Percentiles rank a stretch among this genome's conserved stretches.
Conservation (phyloP, 2,888 invertebrate genomes). For the Lissonota sp. region DNA sequence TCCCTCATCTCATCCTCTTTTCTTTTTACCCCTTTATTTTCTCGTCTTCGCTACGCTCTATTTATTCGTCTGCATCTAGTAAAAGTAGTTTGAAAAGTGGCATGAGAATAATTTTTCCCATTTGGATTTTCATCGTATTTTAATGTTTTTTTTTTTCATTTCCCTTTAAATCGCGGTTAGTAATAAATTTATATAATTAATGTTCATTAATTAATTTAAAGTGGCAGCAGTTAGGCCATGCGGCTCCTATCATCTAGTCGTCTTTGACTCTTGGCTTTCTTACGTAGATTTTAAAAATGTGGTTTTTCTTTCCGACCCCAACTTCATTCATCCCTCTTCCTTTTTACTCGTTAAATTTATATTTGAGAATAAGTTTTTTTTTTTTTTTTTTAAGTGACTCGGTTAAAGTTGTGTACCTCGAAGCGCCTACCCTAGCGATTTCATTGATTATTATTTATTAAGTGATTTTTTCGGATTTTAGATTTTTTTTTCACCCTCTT, state of each 20-base stretch:
- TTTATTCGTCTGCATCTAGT: slow-evolving; percentile 78
- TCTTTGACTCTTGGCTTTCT: slow-evolving; percentile 82
- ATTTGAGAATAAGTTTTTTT: slow-evolving; percentile 60
- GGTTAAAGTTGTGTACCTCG: slow-evolving; percentile 78
- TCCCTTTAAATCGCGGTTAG: slow-evolving; percentile 76
- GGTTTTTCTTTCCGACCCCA: slow-evolving; percentile 5
- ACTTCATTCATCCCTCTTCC: slow-evolving; percentile 9
- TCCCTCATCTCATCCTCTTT: slow-evolving; percentile 31
- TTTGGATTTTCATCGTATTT: slow-evolving; percentile 61
- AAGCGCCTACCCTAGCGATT: slow-evolving; percentile 82
- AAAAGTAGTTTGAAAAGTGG: slow-evolving; percentile 82
- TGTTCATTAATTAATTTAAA: slow-evolving; percentile 78
- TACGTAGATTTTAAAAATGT: slow-evolving; percentile 80
- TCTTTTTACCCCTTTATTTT: slow-evolving; percentile 3
- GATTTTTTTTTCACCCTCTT: slow-evolving; percentile 39
- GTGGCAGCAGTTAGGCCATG: slow-evolving; percentile 84
- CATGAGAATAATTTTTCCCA: slow-evolving; percentile 73
- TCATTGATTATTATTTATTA: slow-evolving; percentile 67
- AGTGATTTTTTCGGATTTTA: slow-evolving; percentile 46
- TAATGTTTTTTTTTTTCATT: slow-evolving; percentile 62
- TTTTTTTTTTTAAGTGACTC: slow-evolving; percentile 75
- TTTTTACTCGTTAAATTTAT: slow-evolving; percentile 61
- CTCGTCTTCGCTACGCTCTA: slow-evolving; percentile 67
- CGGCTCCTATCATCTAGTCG: slow-evolving; percentile 83
- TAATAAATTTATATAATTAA: slow-evolving; percentile 81